A percentile compares a stretch with the other conserved stretches of the same genome.
These are phyloP conservation scores for Leptinotarsa haldemani DNA, from an alignment of 2,888 invertebrate species.

Conservation along the genomic window DNA sequence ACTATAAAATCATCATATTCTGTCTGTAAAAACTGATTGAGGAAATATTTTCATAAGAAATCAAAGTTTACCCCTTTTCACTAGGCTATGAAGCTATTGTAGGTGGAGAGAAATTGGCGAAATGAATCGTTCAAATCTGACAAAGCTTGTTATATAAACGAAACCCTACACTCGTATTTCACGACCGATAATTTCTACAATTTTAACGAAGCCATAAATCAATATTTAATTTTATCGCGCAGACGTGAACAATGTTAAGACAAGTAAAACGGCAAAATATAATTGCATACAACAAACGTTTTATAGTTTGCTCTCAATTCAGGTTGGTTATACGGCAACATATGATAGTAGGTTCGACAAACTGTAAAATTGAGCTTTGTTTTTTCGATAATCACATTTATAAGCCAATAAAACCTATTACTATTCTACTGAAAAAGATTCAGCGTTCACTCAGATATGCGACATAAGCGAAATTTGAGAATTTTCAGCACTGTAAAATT, in stretches of 20 bases:
- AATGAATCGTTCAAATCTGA: background rate
- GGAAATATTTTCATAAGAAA: background rate
- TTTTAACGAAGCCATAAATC: constrained; percentile 12
- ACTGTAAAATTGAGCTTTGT: no score
- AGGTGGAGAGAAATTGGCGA: background rate
- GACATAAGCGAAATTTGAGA: no score
- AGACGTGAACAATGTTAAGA: background rate
- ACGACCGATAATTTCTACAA: constrained; percentile 2
- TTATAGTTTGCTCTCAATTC: background rate
- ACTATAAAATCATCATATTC: no score
- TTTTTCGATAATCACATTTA: no score
- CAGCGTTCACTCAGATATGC: no score
- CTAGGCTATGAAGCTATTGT: background rate
- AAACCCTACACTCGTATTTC: background rate
- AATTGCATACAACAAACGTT: background rate
- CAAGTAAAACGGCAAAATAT: background rate
- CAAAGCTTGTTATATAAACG: background rate
- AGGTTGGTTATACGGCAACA: background rate
- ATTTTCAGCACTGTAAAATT: no score
- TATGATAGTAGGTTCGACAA: no score
- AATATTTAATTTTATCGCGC: constrained; percentile 3
- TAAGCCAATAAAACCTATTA: no score
- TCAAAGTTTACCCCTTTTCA: no score
- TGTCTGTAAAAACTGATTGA: no score
- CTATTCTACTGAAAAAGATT: no score